Evolutionary conservation across 2,113 vertebrate genomes (phyloP).

Genomic region (Athene noctua): DNA sequence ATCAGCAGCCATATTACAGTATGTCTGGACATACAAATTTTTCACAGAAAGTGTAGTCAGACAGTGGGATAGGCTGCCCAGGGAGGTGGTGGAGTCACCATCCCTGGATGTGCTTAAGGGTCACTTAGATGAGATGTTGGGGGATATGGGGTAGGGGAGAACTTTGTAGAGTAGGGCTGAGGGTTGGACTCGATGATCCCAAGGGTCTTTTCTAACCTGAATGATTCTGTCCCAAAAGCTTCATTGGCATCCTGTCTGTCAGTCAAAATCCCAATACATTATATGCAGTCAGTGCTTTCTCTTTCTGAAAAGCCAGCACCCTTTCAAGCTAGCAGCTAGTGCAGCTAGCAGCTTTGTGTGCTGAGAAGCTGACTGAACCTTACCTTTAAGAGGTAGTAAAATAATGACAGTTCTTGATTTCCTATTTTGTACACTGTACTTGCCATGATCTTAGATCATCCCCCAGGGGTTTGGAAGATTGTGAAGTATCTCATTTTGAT

Average conservation of each 20-base stretch:
- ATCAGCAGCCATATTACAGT: neutral
- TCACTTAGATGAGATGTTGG: no score
- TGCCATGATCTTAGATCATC: neutral
- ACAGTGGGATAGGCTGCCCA: no score
- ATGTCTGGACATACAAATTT: no score
- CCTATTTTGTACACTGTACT: neutral
- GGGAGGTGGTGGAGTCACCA: no score
- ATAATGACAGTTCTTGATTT: neutral
- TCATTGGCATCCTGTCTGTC: neutral
- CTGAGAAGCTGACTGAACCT: neutral
- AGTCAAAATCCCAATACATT: neutral
- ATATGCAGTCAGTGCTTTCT: neutral
- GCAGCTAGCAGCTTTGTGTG: neutral
- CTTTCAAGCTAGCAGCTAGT: neutral
- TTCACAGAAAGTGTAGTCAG: no score
- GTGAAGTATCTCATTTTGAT: neutral
- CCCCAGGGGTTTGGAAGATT: neutral
- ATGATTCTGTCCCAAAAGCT: neutral
- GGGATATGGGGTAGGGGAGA: no score
- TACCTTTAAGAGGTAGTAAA: neutral
- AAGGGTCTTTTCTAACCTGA: no score
- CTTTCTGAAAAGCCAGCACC: neutral
- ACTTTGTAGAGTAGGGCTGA: no score
- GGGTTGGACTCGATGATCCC: no score
- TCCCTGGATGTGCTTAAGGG: no score